Base-by-base conservation (phyloP, 1,140 invertebrate genomes). In the Drosophila simulans region DNA sequence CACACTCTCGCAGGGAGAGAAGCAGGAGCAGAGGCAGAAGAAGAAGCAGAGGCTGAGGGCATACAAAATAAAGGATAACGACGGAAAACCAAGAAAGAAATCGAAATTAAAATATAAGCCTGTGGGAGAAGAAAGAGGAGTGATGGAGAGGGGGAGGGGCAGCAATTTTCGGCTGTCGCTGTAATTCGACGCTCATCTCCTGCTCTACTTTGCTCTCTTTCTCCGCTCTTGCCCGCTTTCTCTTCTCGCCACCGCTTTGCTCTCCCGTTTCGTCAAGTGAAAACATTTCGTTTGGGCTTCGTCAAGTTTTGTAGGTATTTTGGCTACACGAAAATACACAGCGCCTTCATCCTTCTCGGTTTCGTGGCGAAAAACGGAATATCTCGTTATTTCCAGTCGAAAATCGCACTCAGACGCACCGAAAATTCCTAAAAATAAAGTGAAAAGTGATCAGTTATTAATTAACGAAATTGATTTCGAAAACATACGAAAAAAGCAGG, bases 291-390 rank as follows among this genome's bases (percentile, higher is more conserved):
- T 86, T 77, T 56, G 20, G 52, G 75, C 53, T 89, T 89, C 84
- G 84, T 89, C 49, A 62, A 89, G 84, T 90, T 89, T 80, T 90
- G 84, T 89, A 89, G 84, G 85, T 89, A 89, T 89, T 89, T 89
- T 90, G 84, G 85, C 77, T 72, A 68, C 69, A 82, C 74, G 71
- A 65, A 81, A 78, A 79, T 70, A 70, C 60, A 75, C 68, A 80
- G 65, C 70, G 64, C 75, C 72, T 55, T 85, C 82, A 78, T 85
- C 82, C 80, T 83, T 71, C 77, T 69, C 55, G 57, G 59, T 66
- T 49, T 62, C 56, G 58, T 73, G 70, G 37, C 49, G 34, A 20
- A 57, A 65, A 59, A 35, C 49, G 51, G 48, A 80, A 54, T 83
- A 79, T 60, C 53, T 56, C 52, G 17, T 49, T 49, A 31, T 63